A percentile compares a stretch with the other conserved stretches of the same genome.
phyloP scores from a whole-genome alignment of 2,888 invertebrate genomes.

The Sesia bembeciformis region DNA sequence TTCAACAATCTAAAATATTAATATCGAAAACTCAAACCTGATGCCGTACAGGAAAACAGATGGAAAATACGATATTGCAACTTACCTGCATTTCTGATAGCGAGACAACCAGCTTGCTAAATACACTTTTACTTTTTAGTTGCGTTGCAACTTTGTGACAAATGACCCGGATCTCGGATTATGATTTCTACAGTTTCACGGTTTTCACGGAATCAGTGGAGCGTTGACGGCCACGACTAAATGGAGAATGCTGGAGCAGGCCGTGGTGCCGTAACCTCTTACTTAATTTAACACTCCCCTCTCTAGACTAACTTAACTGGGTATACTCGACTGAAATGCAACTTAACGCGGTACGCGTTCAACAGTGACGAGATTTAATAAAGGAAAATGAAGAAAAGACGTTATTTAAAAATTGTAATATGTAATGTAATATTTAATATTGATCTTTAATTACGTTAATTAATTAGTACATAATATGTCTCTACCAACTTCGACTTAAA shows the following conservation, averaged over 20 bases:
- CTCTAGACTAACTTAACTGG: slow-evolving; percentile 5
- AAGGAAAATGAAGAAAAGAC: no score
- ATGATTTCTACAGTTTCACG: slow-evolving; percentile 37
- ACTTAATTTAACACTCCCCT: slow-evolving; percentile 49
- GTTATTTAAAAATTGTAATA: no score
- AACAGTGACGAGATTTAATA: no score
- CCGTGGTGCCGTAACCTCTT: slow-evolving; percentile 62
- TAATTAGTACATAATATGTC: no score
- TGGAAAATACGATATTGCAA: slow-evolving; percentile 2
- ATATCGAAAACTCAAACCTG: no score
- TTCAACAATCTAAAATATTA: no score
- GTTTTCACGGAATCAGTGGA: slow-evolving; percentile 20
- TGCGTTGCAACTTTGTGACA: slow-evolving; percentile 17
- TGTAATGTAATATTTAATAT: no score
- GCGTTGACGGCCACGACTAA: slow-evolving; percentile 40
- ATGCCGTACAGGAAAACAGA: slow-evolving; percentile 19
- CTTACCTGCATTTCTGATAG: slow-evolving; percentile 51
- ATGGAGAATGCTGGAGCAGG: slow-evolving; percentile 46
- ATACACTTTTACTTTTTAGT: slow-evolving; percentile 51
- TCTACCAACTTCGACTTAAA: no score
- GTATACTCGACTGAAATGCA: background rate
- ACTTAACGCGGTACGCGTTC: background rate
- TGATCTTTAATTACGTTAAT: no score
- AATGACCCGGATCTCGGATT: slow-evolving; percentile 47
- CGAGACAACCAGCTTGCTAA: slow-evolving; percentile 6